Percentiles rank a stretch among this genome's conserved stretches.
Evolutionary conservation across 2,113 vertebrate genomes (phyloP).

Genomic region (Lophochroa leadbeateri): DNA sequence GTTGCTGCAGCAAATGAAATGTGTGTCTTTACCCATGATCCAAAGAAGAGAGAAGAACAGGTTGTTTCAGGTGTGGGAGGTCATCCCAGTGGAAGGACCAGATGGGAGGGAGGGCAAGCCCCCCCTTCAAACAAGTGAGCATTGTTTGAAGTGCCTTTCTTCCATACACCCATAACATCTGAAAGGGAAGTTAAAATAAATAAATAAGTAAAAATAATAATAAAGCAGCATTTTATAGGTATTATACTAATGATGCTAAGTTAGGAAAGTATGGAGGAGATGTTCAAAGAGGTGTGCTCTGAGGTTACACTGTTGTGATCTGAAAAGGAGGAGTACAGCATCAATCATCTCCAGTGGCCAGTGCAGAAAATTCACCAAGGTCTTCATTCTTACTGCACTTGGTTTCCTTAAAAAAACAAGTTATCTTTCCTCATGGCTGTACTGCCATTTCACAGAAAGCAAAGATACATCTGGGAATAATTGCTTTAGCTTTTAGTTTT

Average conservation of each 20-base stretch:
- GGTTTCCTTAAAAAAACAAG: background rate
- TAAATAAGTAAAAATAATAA: fast-evolving
- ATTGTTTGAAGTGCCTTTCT: background rate
- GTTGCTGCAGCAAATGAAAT: background rate
- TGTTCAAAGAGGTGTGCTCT: background rate
- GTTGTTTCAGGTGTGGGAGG: background rate
- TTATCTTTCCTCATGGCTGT: background rate
- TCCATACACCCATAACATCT: background rate
- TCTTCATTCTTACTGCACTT: background rate
- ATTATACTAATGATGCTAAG: background rate
- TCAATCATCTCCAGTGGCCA: background rate
- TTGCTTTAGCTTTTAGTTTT: conserved; percentile 37
- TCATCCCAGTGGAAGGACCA: background rate
- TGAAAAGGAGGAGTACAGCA: background rate
- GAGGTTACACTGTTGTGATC: background rate
- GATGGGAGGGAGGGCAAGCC: background rate
- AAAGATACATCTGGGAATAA: conserved; percentile 12
- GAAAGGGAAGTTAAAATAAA: background rate
- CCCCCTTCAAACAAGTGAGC: background rate
- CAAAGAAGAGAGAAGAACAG: background rate
- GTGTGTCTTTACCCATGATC: fast-evolving
- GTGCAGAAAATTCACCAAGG: background rate
- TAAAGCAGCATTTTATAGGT: background rate
- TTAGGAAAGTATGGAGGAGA: background rate
- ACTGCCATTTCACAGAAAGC: background rate